Evolutionary conservation across 2,888 invertebrate species (phyloP), one percentile per base, ranked within the genome.

Genomic region (Mythimna albipuncta): DNA sequence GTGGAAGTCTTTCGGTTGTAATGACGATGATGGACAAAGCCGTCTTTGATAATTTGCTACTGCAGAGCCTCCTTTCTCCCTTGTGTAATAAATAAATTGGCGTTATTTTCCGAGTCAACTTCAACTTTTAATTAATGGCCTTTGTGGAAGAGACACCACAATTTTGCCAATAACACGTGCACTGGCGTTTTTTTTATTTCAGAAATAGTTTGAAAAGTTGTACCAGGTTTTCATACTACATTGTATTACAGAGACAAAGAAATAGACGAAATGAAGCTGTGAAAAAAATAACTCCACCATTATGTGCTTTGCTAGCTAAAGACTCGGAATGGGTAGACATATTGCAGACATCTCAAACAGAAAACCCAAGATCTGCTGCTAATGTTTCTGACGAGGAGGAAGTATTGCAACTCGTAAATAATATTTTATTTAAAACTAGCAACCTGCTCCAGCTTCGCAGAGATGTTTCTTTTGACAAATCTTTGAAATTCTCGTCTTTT

Each of bases 281-380:
- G 61, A 85, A 79, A 57, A 81, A 83, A 54, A 70, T 75, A 44
- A 58, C 74, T 41, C 88, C 89, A 81, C 89, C 89, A 11, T 73
- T 88, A 50, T 94, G 91, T 65, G 93, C 96, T 5, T 85, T 96
- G 69, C 85, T 94, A 77, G 95, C 96, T 16, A 95, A 95, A 87
- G 96, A 96, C 85, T 96, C 96, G 0, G 94, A 95, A 90, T 96
- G 96, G 96, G 91, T 92, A 85, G 93, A 94, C 83, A 91, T 94
- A 82, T 77, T 94, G 82, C 92, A 94, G 72, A 77, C 89, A n/a
- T 69, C 89, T 55, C 69, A 81, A 9, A 55, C 83, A 16, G 85
- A 85, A 32, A 72, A 82, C 7, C 72, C 84, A n/a, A 85, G 65
- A 67, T 83, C 84, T 38, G 72, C 87, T 47, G 83, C 77, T 32